Evolutionary conservation across 2,888 invertebrate species (phyloP).

Genomic region (Anaspis maculata): DNA sequence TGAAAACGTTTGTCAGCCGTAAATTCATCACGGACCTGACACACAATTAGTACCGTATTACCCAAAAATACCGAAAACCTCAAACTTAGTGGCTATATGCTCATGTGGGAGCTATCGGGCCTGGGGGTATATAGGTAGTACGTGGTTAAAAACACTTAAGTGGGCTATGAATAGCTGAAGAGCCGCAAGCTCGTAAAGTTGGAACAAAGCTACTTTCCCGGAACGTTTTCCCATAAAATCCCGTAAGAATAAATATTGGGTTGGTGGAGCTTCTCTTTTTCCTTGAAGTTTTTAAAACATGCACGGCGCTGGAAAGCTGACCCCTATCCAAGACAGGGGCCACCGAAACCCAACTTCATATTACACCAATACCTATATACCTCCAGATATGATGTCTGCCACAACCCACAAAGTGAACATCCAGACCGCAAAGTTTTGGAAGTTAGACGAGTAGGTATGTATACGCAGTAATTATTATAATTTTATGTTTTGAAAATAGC

Average conservation of each 20-base stretch:
- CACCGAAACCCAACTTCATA: no score
- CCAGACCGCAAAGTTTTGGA: no score
- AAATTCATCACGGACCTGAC: constrained; percentile 25
- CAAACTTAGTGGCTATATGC: not conserved
- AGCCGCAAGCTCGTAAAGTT: constrained; percentile 23
- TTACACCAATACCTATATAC: no score
- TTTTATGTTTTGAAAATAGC: no score
- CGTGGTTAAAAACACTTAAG: constrained; percentile 16
- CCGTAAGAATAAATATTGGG: constrained; percentile 3
- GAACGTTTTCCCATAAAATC: constrained; percentile 5
- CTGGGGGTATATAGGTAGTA: not conserved
- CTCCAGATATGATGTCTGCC: no score
- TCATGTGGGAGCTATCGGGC: not conserved
- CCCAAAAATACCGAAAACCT: constrained; percentile 5
- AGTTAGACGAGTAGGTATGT: no score
- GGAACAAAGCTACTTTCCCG: constrained; percentile 20
- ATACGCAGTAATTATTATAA: no score
- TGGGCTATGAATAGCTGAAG: constrained; percentile 26
- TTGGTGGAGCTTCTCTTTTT: constrained; percentile 3
- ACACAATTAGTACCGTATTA: constrained; percentile 19
- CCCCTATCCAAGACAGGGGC: no score
- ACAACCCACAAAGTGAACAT: no score
- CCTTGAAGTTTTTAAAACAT: constrained; percentile 4
- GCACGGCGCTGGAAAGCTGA: no score
- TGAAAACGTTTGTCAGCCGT: constrained; percentile 28